Conservation (phyloP, 2,888 invertebrate species). For the Bembecia ichneumoniformis region DNA sequence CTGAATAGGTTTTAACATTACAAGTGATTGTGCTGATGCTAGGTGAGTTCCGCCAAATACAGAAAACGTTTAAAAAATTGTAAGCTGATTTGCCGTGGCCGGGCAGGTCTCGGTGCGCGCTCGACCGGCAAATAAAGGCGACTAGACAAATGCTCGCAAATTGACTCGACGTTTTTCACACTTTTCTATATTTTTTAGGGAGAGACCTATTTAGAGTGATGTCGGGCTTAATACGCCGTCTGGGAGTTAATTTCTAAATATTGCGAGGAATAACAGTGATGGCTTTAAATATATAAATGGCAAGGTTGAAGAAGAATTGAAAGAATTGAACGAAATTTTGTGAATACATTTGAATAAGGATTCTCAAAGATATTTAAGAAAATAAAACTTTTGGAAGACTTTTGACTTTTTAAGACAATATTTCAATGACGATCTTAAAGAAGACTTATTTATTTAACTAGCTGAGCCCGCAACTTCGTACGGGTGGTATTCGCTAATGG, state of each 20-base stretch:
- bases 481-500: too few species aligned
- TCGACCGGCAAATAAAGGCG: slow-evolving; percentile 68
- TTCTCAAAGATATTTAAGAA: too few species aligned
- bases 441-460: too few species aligned
- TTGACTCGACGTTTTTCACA: slow-evolving; percentile 67
- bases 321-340: too few species aligned
- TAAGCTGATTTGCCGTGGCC: slow-evolving; percentile 67
- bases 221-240: slow-evolving; percentile 7
- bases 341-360: too few species aligned
- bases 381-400: too few species aligned
- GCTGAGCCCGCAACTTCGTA: too few species aligned
- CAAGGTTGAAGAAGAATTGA: too few species aligned
- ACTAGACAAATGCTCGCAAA: slow-evolving; percentile 69
- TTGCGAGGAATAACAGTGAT: background rate
- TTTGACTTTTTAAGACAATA: too few species aligned
- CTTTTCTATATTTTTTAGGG: slow-evolving; percentile 53
- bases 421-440: too few species aligned
- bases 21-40: slow-evolving; percentile 39
- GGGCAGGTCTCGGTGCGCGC: slow-evolving; percentile 48
- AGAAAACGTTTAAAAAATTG: slow-evolving; percentile 67
- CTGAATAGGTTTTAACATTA: slow-evolving; percentile 50
- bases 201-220: slow-evolving; percentile 29
- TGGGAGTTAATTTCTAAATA: background rate
- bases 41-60: slow-evolving; percentile 58
- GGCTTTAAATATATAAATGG: background rate